Evolutionary conservation across 2,113 vertebrate species (phyloP).

Genomic region (Riparia riparia): DNA sequence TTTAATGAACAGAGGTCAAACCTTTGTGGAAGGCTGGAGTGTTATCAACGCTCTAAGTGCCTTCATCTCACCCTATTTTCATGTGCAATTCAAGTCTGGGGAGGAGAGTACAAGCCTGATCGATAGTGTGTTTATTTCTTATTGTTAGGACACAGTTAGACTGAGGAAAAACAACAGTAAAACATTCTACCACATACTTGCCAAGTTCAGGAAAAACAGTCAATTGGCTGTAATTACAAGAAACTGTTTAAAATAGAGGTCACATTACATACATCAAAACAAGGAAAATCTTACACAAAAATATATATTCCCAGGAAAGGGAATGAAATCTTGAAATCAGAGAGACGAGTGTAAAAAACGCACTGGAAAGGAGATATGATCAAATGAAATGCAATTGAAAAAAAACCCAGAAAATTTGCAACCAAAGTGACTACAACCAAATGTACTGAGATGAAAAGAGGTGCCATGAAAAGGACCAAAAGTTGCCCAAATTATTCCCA

Average conservation of each 20-base stretch:
- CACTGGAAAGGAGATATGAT: not conserved
- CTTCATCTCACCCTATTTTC: not conserved
- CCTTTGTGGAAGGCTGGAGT: not conserved
- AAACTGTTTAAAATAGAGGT: not conserved
- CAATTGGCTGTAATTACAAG: not conserved
- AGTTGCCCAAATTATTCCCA: not conserved
- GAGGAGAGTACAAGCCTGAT: rapidly evolving
- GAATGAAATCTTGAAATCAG: not conserved
- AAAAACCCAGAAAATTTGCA: not conserved
- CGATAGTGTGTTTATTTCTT: not conserved
- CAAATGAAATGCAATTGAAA: not conserved
- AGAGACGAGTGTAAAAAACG: not conserved
- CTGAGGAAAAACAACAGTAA: not conserved
- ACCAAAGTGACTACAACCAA: not conserved
- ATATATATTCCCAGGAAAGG: not conserved
- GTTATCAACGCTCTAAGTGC: not conserved
- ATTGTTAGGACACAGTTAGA: not conserved
- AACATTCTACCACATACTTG: not conserved
- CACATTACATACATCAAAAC: not conserved
- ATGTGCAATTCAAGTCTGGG: not conserved
- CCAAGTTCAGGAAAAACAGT: not conserved
- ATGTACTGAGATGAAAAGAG: not conserved
- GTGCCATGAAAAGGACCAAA: not conserved
- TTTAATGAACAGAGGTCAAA: not conserved
- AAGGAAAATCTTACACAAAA: not conserved